phyloP scores from a whole-genome alignment of 2,113 vertebrate species.

The Crotalus helleri region DNA sequence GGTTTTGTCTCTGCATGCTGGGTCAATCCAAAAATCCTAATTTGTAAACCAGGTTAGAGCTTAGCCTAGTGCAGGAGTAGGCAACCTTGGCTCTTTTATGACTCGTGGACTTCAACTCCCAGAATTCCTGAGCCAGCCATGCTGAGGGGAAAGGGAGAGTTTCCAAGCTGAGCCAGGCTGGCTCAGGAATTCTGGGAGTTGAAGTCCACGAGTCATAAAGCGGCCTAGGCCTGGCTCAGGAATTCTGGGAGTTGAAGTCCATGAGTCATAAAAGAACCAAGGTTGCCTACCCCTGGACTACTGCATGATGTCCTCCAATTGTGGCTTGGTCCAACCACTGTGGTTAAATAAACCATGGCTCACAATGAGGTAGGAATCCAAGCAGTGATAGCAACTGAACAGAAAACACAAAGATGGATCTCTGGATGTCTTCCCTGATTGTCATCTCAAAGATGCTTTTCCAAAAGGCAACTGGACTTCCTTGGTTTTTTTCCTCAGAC shows the following conservation, averaged over 20 bases:
- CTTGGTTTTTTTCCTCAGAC: not conserved
- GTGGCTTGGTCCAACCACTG: not conserved
- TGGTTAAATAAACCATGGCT: not conserved
- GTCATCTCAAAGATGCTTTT: not conserved
- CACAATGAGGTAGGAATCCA: not conserved
- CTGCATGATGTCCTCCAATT: not conserved
- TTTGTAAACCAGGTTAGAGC: not conserved
- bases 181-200: no score
- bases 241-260: no score
- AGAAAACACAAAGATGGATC: not conserved
- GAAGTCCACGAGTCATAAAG: no score
- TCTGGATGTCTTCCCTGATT: not conserved
- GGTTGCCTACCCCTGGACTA: no score
- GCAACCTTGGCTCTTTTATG: no score
- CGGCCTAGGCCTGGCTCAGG: no score
- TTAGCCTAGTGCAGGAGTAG: not conserved
- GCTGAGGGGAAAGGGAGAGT: no score
- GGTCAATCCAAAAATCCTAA: not conserved
- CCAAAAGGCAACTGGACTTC: no score
- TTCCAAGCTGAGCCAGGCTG: no score
- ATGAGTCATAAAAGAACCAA: no score
- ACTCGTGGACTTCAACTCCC: no score
- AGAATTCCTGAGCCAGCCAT: no score
- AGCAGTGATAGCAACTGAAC: not conserved
- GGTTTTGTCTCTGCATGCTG: not conserved